Evolutionary conservation across 1,140 invertebrate species (phyloP), one percentile per base, ranked within the genome.

Genomic region (Drosophila subpulchrella): DNA sequence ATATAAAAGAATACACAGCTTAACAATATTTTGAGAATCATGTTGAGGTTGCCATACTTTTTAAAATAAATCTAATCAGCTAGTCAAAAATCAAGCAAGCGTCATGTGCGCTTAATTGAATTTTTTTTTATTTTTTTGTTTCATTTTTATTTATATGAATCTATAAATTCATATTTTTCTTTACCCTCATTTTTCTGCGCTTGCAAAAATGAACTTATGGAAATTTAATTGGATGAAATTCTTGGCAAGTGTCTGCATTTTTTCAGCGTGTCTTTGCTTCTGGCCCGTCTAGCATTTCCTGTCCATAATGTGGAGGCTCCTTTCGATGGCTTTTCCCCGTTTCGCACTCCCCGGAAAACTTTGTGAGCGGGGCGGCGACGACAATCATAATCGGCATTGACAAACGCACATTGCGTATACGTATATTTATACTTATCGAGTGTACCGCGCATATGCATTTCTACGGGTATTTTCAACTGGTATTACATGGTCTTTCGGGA

Each of bases 371-470:
- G 81, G 81, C 77, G 81, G 81, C 77, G 81, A 84, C 81, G 81
- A 88, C 83, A 88, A 78, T 85, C 75, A 85, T 88, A 85, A 88
- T 82, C 75, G 83, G 57, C 83, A 75, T 56, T 85, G 82, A 88
- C 75, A 85, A 86, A 86, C 72, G 83, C 78, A 82, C 62, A 65
- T 53, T 63, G 73, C 74, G 62, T 76, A 76, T 39, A 34, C 32
- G 32, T 34, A 34, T 3, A 34, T 0, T 6, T 34, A 39, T 59
- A 44, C 61, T 75, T 75, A 75, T 75, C 48, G 60, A 55, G 39
- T 73, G 70, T 74, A 63, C 39, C 41, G 56, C 38, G 51, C 51
- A 34, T 67, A 42, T 62, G 58, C 34, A 41, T 38, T 61, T 27
- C 36, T 20, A n/a, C 34, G 20, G 20, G 17, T 42, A 27, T 54